Conservation (phyloP, 2,888 invertebrate species). For the Tubulanus polymorphus region DNA sequence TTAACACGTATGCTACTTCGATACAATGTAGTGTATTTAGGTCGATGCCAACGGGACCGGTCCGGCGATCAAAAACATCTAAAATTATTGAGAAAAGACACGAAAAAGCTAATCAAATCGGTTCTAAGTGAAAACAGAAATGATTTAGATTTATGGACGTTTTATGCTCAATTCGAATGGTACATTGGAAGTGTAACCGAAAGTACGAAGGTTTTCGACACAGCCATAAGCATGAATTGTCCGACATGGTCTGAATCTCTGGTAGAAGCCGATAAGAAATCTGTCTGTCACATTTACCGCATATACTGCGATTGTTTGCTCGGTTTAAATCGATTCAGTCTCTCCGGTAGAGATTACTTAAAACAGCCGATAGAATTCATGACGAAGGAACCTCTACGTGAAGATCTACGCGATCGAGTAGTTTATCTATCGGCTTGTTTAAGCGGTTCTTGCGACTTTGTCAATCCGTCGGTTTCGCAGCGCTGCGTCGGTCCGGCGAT, state of each 20-base stretch:
- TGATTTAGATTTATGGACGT: conserved; percentile 44
- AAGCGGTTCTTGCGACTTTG: neutral
- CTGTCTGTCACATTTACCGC: neutral
- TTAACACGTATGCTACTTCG: neutral
- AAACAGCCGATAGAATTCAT: too few relatives aligned
- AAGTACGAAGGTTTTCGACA: conserved; percentile 37
- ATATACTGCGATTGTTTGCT: conserved; percentile 11
- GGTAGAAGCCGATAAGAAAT: too few relatives aligned
- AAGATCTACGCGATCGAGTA: neutral
- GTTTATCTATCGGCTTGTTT: neutral
- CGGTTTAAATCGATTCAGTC: conserved; percentile 2
- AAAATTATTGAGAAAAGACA: conserved; percentile 30
- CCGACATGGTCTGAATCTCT: too few relatives aligned
- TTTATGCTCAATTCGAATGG: conserved; percentile 41
- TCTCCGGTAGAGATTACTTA: too few relatives aligned
- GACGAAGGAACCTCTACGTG: neutral
- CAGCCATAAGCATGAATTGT: conserved; percentile 32
- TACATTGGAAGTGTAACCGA: conserved; percentile 36
- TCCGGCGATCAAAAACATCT: conserved; percentile 5
- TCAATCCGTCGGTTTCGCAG: neutral
- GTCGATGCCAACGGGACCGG: too few relatives aligned
- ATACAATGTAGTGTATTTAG: too few relatives aligned
- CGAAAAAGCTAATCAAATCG: conserved; percentile 41
- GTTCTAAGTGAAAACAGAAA: conserved; percentile 49
- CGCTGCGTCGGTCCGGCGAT: neutral